A percentile compares a stretch with the other conserved stretches of the same genome.
These are phyloP conservation scores for Pitta sordida DNA, from an alignment of 2,113 vertebrate species.

Conservation along the genomic window DNA sequence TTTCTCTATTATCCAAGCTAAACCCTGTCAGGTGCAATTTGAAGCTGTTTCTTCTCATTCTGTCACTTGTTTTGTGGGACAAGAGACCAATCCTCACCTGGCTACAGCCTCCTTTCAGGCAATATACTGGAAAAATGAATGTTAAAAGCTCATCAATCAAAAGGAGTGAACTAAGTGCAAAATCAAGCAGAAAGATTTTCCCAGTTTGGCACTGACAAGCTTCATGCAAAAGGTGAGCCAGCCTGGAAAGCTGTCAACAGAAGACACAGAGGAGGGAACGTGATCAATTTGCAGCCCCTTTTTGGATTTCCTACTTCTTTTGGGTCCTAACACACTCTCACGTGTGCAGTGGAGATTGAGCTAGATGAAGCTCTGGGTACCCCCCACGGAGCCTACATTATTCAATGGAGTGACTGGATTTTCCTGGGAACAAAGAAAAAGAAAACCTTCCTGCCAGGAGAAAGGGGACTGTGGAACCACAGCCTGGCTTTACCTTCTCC, in stretches of 20 bases:
- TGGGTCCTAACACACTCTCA: neutral
- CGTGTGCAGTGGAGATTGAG: fast-evolving
- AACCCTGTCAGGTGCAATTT: neutral
- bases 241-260: neutral
- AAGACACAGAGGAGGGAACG: neutral
- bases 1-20: neutral
- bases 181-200: neutral
- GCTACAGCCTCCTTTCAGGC: neutral
- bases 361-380: neutral
- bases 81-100: neutral
- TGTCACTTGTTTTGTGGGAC: neutral
- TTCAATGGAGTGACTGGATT: fast-evolving
- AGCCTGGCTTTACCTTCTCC: neutral
- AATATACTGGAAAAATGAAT: neutral
- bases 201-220: fast-evolving
- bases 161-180: neutral
- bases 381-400: neutral
- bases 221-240: fast-evolving
- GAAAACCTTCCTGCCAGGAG: neutral
- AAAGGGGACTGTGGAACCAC: neutral
- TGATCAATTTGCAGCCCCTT: neutral
- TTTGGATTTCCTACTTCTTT: neutral
- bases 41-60: neutral
- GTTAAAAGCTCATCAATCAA: neutral
- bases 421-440: neutral